Evolutionary conservation across 2,113 vertebrate species (phyloP).

Genomic region (Microcebus lehilahytsara): DNA sequence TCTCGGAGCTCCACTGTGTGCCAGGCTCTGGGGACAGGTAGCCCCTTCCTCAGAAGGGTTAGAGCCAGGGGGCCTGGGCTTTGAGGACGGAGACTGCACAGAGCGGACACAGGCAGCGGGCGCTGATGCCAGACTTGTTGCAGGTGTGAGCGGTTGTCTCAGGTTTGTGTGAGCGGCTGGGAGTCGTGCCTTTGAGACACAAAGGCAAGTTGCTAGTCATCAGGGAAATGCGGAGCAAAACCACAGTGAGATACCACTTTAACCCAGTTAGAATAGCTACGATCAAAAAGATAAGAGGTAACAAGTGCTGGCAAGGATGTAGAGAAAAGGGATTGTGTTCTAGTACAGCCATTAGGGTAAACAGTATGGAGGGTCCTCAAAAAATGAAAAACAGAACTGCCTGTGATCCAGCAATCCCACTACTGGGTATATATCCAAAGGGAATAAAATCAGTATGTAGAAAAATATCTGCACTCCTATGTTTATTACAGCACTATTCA

Average conservation of each 20-base stretch:
- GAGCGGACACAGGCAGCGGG: not conserved
- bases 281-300: not conserved
- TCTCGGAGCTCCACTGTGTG: not conserved
- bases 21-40: not conserved
- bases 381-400: not conserved
- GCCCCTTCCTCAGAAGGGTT: not conserved
- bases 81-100: not conserved
- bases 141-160: not conserved
- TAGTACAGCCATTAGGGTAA: not conserved
- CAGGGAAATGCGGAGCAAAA: not conserved
- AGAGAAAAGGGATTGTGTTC: not conserved
- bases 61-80: not conserved
- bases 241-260: not conserved
- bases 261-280: not conserved
- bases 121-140: not conserved
- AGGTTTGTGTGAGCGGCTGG: not conserved
- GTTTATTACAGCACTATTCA: not conserved
- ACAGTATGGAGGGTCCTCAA: not conserved
- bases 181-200: not conserved
- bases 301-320: not conserved
- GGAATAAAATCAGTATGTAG: not conserved
- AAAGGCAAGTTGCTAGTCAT: not conserved
- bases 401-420: not conserved
- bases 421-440: not conserved
- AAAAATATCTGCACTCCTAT: not conserved